These are phyloP conservation scores for Drosophila grimshawi DNA, from an alignment of 1,140 invertebrate species.

Conservation along the genomic window DNA sequence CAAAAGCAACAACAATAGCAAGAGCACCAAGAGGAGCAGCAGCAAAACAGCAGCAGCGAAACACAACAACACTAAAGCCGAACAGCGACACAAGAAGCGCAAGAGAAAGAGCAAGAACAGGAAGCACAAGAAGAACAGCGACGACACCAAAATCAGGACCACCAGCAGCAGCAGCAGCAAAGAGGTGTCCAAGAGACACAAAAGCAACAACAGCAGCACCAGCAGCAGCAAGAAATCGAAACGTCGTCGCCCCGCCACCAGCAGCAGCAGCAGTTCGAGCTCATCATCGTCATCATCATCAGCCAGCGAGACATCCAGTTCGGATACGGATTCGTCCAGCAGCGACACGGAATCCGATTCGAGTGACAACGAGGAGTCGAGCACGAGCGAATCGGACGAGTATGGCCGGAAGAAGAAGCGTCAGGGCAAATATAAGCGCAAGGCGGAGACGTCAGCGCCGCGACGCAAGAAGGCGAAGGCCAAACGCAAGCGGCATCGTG, in stretches of 20 bases:
- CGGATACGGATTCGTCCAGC: conserved; percentile 32
- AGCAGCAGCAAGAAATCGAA: conserved; percentile 62
- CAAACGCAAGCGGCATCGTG: conserved; percentile 73
- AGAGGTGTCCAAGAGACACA: conserved; percentile 42
- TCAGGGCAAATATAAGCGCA: conserved; percentile 79
- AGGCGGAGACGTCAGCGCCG: conserved; percentile 67
- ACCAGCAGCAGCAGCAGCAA: conserved; percentile 18
- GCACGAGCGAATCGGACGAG: conserved; percentile 78
- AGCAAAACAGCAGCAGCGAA: conserved; percentile 44
- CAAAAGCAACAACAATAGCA: conserved; percentile 18
- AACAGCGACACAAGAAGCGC: conserved; percentile 66
- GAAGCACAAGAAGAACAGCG: conserved; percentile 56
- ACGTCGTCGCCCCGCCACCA: conserved; percentile 56
- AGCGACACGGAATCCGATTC: conserved; percentile 72
- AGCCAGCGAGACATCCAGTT: conserved; percentile 10
- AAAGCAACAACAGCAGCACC: conserved; percentile 50
- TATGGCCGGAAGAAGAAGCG: conserved; percentile 80
- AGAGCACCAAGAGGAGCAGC: conserved; percentile 20
- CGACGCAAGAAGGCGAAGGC: conserved; percentile 78
- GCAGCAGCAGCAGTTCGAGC: conserved; percentile 27
- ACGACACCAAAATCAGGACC: conserved; percentile 30
- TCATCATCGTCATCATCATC: conserved; percentile 45
- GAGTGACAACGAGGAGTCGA: conserved; percentile 80
- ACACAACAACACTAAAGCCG: conserved; percentile 46
- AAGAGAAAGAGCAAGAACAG: conserved; percentile 61